Base-by-base conservation (phyloP, 2,888 invertebrate species). In the Brachypalpus laphriformis region DNA sequence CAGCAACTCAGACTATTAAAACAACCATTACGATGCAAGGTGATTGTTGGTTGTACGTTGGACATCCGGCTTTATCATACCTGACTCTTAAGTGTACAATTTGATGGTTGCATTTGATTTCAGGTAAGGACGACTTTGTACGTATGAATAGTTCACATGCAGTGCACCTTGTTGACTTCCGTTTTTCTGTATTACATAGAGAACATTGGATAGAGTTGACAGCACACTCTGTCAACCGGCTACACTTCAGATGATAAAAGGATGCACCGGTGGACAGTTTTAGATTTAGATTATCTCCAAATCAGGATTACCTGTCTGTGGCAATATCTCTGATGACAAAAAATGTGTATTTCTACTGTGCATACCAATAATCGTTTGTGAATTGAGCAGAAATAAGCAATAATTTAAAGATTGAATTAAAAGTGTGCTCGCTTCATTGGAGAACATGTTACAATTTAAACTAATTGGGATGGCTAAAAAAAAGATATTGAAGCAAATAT, bases 81-180 rank as follows among this genome's bases (percentile, higher is more conserved):
- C 66, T 75, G 75, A 68, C 81, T 81, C 61, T 61, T 68, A 25
- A 75, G 68, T 66, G 31, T 59, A 22, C 68, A 25, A 8, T 22
- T 47, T 59, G 25, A 71, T 40, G 22, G 47, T 31, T 71, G 57
- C 14, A 34, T 49, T 47, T 18, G 71, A 47, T 20, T 59, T 71
- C 22, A 47, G 42, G 1, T 20, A 40, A 20, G 14, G n/a, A n/a
- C 11, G 22, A 70, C 31, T 31, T 45, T 45, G 56, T 45, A 56
- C 70, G 31, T 34, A 22, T 66, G 51, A 25, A 51, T 51, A 16
- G 22, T 14, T 47, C 9, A 2, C 18, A 25, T 22, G 22, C 16
- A 25, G 49, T 14, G 9, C n/a, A 37, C 14, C 65, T 31, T 34
- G 9, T 20, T 37, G 28, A 8, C 34, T 18, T 14, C 16, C 34